These are phyloP conservation scores for Lithophane leautieri DNA, from an alignment of 2,888 invertebrate species.

Conservation along the genomic window DNA sequence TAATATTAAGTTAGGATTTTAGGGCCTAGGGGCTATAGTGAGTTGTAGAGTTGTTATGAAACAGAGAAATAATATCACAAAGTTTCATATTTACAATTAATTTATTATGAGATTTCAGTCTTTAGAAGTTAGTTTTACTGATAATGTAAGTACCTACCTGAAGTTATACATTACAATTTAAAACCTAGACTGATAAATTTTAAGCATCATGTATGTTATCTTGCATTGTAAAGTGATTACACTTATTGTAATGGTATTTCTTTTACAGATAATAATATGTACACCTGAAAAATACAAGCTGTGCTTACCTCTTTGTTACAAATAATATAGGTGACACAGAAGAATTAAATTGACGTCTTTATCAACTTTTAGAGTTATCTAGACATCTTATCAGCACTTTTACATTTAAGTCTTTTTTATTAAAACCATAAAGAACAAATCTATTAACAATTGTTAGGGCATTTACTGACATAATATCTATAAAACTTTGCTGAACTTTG, in stretches of 20 bases:
- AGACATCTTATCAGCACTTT: background rate
- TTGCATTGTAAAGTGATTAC: slow-evolving; percentile 29
- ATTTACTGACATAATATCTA: slow-evolving; percentile 80
- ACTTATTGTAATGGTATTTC: background rate
- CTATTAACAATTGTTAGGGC: slow-evolving; percentile 72
- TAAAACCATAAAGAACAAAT: slow-evolving; percentile 23
- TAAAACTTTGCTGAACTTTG: slow-evolving; percentile 76
- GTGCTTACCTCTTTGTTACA: background rate
- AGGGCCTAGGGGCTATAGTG: background rate
- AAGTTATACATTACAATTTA: slow-evolving; percentile 16
- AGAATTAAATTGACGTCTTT: background rate
- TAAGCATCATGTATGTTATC: slow-evolving; percentile 9
- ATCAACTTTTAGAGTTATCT: slow-evolving; percentile 7
- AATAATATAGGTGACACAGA: slow-evolving; percentile 2
- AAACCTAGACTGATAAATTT: slow-evolving; percentile 33
- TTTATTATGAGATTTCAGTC: slow-evolving; percentile 62
- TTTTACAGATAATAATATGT: slow-evolving; percentile 50
- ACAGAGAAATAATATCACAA: slow-evolving; percentile 9
- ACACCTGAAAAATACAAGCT: slow-evolving; percentile 53
- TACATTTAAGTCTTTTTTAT: slow-evolving; percentile 2
- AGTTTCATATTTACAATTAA: slow-evolving; percentile 57
- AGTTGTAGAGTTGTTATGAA: background rate
- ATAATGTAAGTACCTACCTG: slow-evolving; percentile 45
- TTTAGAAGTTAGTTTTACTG: slow-evolving; percentile 56
- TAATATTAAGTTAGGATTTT: too few species aligned